Base-by-base conservation (phyloP, 2,113 vertebrate genomes). In the Esox niger region DNA sequence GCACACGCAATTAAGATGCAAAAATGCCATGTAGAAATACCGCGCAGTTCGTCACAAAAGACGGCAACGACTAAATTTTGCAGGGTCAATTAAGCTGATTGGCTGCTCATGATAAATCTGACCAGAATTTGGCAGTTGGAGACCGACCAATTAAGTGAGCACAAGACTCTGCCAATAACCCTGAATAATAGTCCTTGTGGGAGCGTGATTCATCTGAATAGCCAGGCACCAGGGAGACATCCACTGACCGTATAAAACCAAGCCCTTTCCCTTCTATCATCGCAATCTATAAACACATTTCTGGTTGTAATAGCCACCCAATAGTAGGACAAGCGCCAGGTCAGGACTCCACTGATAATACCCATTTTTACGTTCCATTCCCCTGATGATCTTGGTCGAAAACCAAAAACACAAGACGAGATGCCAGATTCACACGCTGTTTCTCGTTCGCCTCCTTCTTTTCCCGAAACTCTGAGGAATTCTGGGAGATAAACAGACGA, bases 131-230 rank as follows among this genome's bases (percentile, higher is more conserved):
- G 82, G 82, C 87, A 83, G 82, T 77, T 82, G 70, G 72, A 81
- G 81, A 85, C 81, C 86, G 85, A 87, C 89, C 86, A 89, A 89
- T 89, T 86, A 90, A 86, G 86, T 76, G 71, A 86, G 83, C 79
- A 78, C 80, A 76, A 82, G 83, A 68, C 79, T 66, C 83, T 85
- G 86, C 83, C 88, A 88, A 89, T 89, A 90, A 72, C 79, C 69
- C 84, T 89, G 85, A 88, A 87, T 88, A 86, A 88, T 85, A 80
- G 82, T 71, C 84, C 82, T 84, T 84, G 81, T 74, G 75, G 77
- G 84, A 78, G 10, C 11, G 71, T 66, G 80, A 87, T 84, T 82
- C 84, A 84, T 88, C 82, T 76, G 71, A 74, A 77, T 71, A 70
- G 82, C 77, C 76, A 72, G 69, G 70, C 74, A 86, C 74, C 33